Evolutionary conservation across 2,113 vertebrate genomes (phyloP), one percentile per base, ranked within the genome.

Genomic region (Myrmophylax atrothorax): DNA sequence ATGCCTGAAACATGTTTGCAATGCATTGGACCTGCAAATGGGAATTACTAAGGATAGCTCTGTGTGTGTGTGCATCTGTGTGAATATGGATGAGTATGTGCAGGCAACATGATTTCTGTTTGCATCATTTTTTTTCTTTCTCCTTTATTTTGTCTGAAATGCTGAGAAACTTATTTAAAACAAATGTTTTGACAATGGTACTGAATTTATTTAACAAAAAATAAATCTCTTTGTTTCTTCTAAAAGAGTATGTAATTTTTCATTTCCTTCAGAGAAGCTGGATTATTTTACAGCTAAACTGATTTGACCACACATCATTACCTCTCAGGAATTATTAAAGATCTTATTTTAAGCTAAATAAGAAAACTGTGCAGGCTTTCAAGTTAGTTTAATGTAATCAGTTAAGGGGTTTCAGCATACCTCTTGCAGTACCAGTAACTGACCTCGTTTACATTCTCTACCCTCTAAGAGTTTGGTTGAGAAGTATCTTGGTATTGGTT

Each of bases 311-410:
- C 68, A 96, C 84, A 82, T 38, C 60, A 69, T 96, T 97, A 96
- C 97, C 96, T 97, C 93, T 64, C 28, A 84, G 96, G 96, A 97
- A 98, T 94, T 97, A 96, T 87, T 98, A 98, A 98, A 98, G 93
- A 96, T 98, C 78, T 98, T 98, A 98, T 98, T 98, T 98, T 93
- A 96, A 98, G 72, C 94, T 98, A 98, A 99, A 98, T 93, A 98
- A 97, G 98, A 98, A 98, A 98, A 98, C 82, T 94, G 66, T 96
- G 94, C 96, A 97, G 93, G 91, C 96, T 97, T 97, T 98, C 92
- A 95, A 66, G 87, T 76, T 92, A 94, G 90, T 98, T 98, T 91
- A 93, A 50, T 60, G 8, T 75, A 96, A 97, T 95, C 4, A 17
- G 50, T 96, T 96, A 84, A 85, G 52, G 46, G 93, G 68, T 89